These are phyloP conservation scores for Numenius phaeopus DNA, from an alignment of 2,797 vertebrate species.

Conservation along the genomic window DNA sequence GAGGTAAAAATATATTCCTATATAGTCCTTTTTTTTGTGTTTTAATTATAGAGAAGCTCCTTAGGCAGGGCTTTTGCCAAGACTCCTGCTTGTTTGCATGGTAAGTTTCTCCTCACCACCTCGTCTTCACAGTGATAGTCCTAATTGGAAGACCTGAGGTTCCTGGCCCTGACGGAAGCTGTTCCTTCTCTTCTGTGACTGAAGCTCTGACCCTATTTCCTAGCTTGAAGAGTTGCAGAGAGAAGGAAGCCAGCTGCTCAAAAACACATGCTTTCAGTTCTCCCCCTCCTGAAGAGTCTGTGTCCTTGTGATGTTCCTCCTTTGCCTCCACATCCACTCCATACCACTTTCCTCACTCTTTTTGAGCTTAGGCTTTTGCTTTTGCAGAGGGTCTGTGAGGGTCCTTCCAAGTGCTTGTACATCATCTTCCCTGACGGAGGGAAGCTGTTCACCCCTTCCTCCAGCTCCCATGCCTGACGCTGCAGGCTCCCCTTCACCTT, in stretches of 20 bases:
- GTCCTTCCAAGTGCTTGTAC: neutral
- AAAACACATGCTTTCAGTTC: neutral
- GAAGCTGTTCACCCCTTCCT: neutral
- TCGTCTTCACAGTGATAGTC: neutral
- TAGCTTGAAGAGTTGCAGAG: neutral
- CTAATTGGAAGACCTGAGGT: neutral
- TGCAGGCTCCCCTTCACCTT: neutral
- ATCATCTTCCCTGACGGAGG: neutral
- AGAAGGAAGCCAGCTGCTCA: neutral
- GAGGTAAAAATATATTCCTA: neutral
- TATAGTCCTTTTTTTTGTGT: neutral
- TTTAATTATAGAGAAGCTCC: neutral
- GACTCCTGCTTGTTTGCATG: neutral
- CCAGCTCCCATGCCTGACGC: neutral
- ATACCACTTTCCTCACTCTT: neutral
- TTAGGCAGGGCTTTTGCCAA: neutral
- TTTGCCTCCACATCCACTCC: neutral
- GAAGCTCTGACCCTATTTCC: neutral
- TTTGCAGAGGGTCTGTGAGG: neutral
- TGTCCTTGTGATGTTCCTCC: neutral
- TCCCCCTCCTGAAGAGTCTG: neutral
- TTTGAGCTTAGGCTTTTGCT: neutral
- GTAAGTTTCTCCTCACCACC: neutral
- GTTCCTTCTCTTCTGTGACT: neutral
- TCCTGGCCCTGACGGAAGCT: neutral